These are phyloP conservation scores for Chalcis sispes DNA, from an alignment of 2,888 invertebrate genomes.

Conservation along the genomic window DNA sequence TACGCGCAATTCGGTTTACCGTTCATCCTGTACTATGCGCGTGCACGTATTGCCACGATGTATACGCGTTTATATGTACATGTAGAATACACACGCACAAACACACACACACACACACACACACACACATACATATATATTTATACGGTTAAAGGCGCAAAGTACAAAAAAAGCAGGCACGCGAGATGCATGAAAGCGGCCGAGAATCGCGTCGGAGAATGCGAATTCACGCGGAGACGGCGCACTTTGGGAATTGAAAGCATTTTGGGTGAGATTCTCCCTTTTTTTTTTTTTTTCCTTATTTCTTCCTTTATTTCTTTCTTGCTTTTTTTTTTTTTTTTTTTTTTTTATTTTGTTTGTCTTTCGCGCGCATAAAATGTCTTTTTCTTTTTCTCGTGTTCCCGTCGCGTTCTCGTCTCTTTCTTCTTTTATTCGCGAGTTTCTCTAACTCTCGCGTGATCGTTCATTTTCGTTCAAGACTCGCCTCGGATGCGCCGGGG, in stretches of 20 bases:
- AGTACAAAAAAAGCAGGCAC: neutral
- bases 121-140: too few species aligned
- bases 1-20: too few species aligned
- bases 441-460: neutral
- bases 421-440: neutral
- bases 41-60: too few species aligned
- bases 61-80: neutral
- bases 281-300: neutral
- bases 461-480: constrained; percentile 20
- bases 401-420: neutral
- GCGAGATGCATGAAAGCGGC: constrained; percentile 3
- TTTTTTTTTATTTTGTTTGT: neutral
- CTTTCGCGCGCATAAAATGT: neutral
- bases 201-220: neutral
- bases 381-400: neutral
- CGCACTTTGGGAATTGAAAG: constrained; percentile 24
- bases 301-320: neutral
- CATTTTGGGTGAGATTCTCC: constrained; percentile 8
- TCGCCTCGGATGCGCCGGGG: constrained; percentile 9
- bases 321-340: neutral
- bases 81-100: too few species aligned
- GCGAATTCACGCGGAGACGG: neutral
- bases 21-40: too few species aligned
- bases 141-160: too few species aligned
- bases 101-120: neutral